These are phyloP conservation scores for Ylistrum balloti DNA, from an alignment of 1,140 invertebrate genomes.

Conservation along the genomic window DNA sequence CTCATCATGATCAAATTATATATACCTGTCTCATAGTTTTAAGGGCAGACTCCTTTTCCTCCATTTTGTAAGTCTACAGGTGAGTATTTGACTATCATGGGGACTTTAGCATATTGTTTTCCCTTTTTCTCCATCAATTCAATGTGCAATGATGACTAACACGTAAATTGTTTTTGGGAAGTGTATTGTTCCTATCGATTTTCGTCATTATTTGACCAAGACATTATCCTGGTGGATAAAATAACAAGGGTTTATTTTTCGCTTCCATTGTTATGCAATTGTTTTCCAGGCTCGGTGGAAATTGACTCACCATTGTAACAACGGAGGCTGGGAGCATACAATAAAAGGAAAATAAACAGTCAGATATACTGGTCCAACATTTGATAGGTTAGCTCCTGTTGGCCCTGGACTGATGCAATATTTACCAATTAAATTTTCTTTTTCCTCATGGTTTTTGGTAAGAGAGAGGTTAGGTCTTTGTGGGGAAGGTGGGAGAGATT, in stretches of 20 bases:
- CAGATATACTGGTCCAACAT: background rate
- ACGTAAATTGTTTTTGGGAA: background rate
- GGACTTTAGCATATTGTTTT: background rate
- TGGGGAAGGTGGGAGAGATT: no score
- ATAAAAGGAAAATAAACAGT: constrained; percentile 3
- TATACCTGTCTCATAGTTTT: background rate
- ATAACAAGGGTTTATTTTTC: background rate
- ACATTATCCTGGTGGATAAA: background rate
- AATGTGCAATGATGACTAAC: background rate
- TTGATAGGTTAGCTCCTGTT: background rate
- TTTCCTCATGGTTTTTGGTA: no score
- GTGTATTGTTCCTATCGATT: background rate
- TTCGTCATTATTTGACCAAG: background rate
- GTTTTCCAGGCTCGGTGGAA: background rate
- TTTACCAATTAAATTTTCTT: background rate
- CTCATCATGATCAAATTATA: no score
- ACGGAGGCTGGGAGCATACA: background rate
- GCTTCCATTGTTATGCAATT: background rate
- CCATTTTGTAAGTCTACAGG: background rate
- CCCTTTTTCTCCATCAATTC: background rate
- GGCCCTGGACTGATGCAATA: background rate
- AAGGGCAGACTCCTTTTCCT: background rate
- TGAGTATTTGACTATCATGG: background rate
- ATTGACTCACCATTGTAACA: constrained; percentile 21
- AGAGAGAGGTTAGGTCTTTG: no score